Evolutionary conservation across 2,113 vertebrate species (phyloP).

Genomic region (Bostrychus sinensis): DNA sequence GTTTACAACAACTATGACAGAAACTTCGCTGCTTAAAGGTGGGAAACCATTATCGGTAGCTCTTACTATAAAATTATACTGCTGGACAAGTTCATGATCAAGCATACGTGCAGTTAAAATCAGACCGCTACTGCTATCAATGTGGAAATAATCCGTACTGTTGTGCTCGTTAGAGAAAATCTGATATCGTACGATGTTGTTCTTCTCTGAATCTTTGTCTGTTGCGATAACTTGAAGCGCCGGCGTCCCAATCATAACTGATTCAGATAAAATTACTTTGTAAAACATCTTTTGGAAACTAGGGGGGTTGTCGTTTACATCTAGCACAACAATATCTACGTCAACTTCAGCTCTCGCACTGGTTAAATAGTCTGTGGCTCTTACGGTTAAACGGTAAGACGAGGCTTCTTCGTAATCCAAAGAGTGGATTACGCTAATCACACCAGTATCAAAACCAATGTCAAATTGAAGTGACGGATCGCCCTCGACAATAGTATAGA

Average conservation of each 20-base stretch:
- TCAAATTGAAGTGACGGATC: conserved; percentile 91
- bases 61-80: conserved; percentile 87
- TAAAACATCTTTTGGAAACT: conserved; percentile 87
- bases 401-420: conserved; percentile 89
- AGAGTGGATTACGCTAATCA: conserved; percentile 89
- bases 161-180: conserved; percentile 91
- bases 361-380: conserved; percentile 93
- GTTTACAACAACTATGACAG: conserved; percentile 86
- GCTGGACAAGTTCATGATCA: conserved; percentile 89
- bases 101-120: conserved; percentile 93
- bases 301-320: conserved; percentile 94
- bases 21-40: conserved; percentile 88
- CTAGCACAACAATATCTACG: conserved; percentile 87
- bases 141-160: conserved; percentile 95
- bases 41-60: conserved; percentile 95
- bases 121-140: conserved; percentile 93
- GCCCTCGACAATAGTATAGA: conserved; percentile 94
- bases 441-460: conserved; percentile 95
- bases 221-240: conserved; percentile 90
- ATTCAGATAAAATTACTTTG: conserved; percentile 89
- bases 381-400: conserved; percentile 86
- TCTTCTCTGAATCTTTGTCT: conserved; percentile 92
- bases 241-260: conserved; percentile 93
- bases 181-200: conserved; percentile 89
- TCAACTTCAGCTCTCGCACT: conserved; percentile 93